Percentiles rank a stretch among this genome's conserved stretches.
phyloP scores from a whole-genome alignment of 1,140 invertebrate species.

The Tetraneura akinire region DNA sequence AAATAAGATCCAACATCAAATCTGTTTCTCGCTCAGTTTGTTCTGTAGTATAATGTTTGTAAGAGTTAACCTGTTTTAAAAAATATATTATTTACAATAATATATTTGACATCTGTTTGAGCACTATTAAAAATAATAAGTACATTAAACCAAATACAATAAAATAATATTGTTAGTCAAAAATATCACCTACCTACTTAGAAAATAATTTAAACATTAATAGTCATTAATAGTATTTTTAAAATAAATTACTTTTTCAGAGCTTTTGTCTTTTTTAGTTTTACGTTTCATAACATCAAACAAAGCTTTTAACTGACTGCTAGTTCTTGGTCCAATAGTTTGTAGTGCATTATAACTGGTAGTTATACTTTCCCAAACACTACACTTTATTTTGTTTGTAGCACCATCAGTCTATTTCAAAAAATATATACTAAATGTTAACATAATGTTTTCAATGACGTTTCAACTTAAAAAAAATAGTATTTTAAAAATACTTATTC shows the following conservation, averaged over 20 bases:
- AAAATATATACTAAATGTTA: not conserved
- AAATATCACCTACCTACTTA: not conserved
- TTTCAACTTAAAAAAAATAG: not conserved
- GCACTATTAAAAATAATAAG: not conserved
- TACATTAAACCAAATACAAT: slow-evolving; percentile 9
- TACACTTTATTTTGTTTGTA: not conserved
- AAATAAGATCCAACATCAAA: not conserved
- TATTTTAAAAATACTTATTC: not conserved
- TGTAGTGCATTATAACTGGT: not conserved
- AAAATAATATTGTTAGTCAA: not conserved
- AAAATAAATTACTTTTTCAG: slow-evolving; percentile 1
- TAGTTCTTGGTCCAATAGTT: not conserved
- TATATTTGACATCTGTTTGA: not conserved
- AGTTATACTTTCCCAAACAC: not conserved
- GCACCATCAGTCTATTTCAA: slow-evolving; percentile 9
- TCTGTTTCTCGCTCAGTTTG: not conserved
- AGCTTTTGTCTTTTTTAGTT: not conserved
- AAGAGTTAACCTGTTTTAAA: not conserved
- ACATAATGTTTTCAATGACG: not conserved
- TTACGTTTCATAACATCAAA: slow-evolving; percentile 14
- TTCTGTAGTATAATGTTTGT: not conserved
- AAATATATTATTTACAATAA: not conserved
- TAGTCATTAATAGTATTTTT: not conserved
- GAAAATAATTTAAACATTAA: not conserved
- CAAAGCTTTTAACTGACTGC: not conserved